Conservation (phyloP, 2,113 vertebrate species). For the Zosterops lateralis region DNA sequence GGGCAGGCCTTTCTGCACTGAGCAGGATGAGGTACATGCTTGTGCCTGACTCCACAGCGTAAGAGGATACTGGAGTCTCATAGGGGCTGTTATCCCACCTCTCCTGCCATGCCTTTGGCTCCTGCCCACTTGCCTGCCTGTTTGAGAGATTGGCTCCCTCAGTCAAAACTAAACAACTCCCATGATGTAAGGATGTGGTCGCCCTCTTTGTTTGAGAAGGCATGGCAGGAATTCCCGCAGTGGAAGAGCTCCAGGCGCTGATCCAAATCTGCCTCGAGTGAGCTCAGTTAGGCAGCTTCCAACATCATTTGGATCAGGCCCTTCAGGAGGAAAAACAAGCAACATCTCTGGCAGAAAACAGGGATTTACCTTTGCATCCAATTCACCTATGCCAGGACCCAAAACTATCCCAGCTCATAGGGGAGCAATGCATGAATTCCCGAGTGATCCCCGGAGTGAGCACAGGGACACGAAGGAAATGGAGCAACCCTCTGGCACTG, state of each 20-base stretch:
- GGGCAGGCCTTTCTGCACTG: background rate
- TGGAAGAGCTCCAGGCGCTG: background rate
- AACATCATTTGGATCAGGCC: background rate
- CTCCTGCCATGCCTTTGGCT: background rate
- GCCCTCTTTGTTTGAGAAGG: background rate
- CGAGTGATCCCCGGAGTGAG: background rate
- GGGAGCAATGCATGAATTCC: fast-evolving
- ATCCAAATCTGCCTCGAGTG: background rate
- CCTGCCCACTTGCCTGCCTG: background rate
- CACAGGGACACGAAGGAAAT: background rate
- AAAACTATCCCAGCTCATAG: fast-evolving
- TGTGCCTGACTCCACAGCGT: background rate
- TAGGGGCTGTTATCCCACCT: fast-evolving
- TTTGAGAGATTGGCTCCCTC: background rate
- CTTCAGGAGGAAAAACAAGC: background rate
- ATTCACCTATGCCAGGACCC: background rate
- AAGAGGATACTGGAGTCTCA: background rate
- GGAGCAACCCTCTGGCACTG: background rate
- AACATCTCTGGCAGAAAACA: background rate
- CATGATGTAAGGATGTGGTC: background rate
- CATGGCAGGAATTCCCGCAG: background rate
- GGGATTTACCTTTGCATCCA: background rate
- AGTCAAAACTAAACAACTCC: background rate
- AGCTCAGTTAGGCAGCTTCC: background rate
- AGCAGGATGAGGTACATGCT: background rate